Evolutionary conservation across 2,888 invertebrate genomes (phyloP).

Genomic region (Acholoe squamosa): DNA sequence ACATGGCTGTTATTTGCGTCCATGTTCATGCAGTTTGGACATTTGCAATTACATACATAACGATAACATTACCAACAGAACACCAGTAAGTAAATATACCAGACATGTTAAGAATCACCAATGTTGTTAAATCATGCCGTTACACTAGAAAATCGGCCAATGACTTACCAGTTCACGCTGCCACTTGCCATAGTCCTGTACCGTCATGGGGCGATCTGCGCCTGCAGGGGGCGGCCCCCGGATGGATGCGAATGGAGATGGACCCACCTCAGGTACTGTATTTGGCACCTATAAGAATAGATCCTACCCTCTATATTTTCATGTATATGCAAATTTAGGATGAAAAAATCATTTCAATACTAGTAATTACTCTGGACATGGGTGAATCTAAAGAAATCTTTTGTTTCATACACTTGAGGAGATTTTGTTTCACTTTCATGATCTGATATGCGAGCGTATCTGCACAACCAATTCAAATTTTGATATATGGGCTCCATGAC

Average conservation of each 20-base stretch:
- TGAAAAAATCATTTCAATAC: too few species aligned
- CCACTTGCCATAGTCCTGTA: constrained; percentile 66
- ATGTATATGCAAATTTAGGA: too few species aligned
- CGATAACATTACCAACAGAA: too few species aligned
- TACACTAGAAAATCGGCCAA: background rate
- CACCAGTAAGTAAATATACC: background rate
- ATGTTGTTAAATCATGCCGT: background rate
- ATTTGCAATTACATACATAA: too few species aligned
- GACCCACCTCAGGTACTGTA: background rate
- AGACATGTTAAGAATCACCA: background rate
- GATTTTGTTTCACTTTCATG: too few species aligned
- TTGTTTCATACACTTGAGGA: too few species aligned
- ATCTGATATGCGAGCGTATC: too few species aligned
- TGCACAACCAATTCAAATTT: too few species aligned
- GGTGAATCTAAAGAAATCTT: too few species aligned
- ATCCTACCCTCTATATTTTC: too few species aligned
- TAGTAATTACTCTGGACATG: too few species aligned
- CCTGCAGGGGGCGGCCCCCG: background rate
- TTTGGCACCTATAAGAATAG: constrained; percentile 16
- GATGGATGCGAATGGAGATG: background rate
- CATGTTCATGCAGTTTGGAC: background rate
- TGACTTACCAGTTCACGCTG: constrained; percentile 65
- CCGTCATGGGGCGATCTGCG: constrained; percentile 55
- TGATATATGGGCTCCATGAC: too few species aligned
- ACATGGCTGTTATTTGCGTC: background rate